Percentiles rank a stretch among this genome's conserved stretches.
phyloP scores from a whole-genome alignment of 2,797 vertebrate species.

The Etheostoma perlongum region DNA sequence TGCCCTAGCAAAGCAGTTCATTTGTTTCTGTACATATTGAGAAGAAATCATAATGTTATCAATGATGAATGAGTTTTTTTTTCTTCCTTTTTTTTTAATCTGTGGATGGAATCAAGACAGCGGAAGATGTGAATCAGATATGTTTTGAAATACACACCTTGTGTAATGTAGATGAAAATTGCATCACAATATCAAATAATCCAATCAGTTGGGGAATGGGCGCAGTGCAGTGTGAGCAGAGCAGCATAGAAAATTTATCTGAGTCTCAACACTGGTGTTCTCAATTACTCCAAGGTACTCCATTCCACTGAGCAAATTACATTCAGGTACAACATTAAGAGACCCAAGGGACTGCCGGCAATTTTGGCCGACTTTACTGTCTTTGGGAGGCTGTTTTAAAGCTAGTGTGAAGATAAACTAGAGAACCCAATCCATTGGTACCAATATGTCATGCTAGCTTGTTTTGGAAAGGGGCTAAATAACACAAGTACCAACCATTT shows the following conservation, averaged over 20 bases:
- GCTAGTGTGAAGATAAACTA: too few species aligned
- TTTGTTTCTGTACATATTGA: background rate
- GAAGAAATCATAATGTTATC: background rate
- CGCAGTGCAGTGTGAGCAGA: background rate
- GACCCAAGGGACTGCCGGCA: too few species aligned
- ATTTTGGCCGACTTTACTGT: too few species aligned
- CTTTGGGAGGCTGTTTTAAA: too few species aligned
- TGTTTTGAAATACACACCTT: slow-evolving; percentile 1
- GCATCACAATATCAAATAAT: slow-evolving; percentile 8
- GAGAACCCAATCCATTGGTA: too few species aligned
- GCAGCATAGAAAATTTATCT: background rate
- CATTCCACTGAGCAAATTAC: background rate
- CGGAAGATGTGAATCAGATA: background rate
- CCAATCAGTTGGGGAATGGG: background rate
- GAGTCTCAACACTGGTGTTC: background rate
- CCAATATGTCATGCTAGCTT: too few species aligned
- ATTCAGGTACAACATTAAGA: background rate
- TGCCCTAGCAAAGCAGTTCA: too few species aligned
- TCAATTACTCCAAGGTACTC: background rate
- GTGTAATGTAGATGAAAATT: background rate
- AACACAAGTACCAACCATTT: too few species aligned
- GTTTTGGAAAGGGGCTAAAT: too few species aligned
- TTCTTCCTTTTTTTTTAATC: background rate
- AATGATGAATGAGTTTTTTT: too few species aligned
- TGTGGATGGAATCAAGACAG: background rate